These are phyloP conservation scores for Lepilemur septentrionalis DNA, from an alignment of 2,797 vertebrate genomes.

Conservation along the genomic window DNA sequence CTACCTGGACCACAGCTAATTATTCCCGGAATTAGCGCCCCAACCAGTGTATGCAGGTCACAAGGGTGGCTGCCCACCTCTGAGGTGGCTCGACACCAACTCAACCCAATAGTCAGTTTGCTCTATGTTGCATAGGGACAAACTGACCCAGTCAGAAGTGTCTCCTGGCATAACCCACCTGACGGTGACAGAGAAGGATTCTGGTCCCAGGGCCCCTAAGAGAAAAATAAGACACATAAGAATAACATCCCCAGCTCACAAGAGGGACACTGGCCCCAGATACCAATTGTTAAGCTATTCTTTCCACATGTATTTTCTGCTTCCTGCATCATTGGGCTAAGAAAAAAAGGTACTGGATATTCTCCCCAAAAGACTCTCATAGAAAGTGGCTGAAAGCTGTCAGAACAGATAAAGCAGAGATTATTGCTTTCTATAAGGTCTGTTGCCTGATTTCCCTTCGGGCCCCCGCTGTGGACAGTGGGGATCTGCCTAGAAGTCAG, in stretches of 20 bases:
- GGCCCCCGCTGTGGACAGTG: constrained; percentile 41
- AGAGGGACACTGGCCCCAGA: not conserved
- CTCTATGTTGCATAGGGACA: not conserved
- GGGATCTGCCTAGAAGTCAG: constrained; percentile 48
- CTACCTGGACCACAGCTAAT: not conserved
- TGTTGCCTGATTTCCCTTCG: constrained; percentile 59
- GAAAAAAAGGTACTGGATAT: not conserved
- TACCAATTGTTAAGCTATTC: not conserved
- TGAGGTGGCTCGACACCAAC: not conserved
- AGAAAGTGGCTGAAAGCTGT: constrained; percentile 58
- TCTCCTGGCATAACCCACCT: not conserved
- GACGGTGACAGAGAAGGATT: not conserved
- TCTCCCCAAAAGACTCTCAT: constrained; percentile 16
- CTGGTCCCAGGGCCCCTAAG: not conserved
- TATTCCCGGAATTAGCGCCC: not conserved
- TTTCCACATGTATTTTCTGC: constrained; percentile 35
- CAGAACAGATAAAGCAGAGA: constrained; percentile 63
- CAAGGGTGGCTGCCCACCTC: not conserved
- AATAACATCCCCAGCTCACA: not conserved
- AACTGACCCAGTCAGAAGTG: not conserved
- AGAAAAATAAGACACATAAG: not conserved
- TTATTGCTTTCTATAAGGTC: constrained; percentile 70
- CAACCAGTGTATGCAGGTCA: not conserved
- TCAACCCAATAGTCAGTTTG: not conserved
- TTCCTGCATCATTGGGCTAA: constrained; percentile 37